A percentile compares a stretch with the other conserved stretches of the same genome.
Evolutionary conservation across 2,888 invertebrate species (phyloP).

Genomic region (Xestia rhomboidea): DNA sequence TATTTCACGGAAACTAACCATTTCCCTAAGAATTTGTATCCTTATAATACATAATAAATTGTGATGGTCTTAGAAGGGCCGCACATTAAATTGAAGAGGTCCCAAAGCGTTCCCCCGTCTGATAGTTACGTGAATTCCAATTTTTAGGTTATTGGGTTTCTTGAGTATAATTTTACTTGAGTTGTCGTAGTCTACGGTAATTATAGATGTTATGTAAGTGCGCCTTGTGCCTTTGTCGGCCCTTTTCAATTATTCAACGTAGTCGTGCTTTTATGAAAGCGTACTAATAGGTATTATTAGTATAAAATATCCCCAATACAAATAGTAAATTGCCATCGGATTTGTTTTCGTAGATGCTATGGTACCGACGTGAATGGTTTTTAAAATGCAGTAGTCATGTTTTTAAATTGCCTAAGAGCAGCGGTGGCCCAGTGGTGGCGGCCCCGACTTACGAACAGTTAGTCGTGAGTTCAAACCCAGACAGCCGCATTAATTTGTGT

Average conservation of each 20-base stretch:
- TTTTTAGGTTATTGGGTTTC: constrained; percentile 43
- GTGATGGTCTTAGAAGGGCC: constrained; percentile 66
- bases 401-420: constrained; percentile 12
- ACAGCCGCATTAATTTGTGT: too few relatives aligned
- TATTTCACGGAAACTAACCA: constrained; percentile 67
- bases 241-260: constrained; percentile 21
- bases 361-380: not conserved
- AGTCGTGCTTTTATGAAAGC: not conserved
- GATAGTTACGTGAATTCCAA: constrained; percentile 49
- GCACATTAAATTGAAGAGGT: constrained; percentile 61
- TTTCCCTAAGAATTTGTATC: constrained; percentile 71
- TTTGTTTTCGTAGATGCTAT: not conserved
- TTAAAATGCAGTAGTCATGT: not conserved
- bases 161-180: constrained; percentile 43
- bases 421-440: too few relatives aligned
- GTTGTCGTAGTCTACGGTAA: constrained; percentile 27
- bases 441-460: too few relatives aligned
- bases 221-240: not conserved
- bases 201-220: constrained; percentile 18
- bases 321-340: not conserved
- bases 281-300: constrained; percentile 1
- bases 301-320: not conserved
- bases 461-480: too few relatives aligned
- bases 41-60: constrained; percentile 65
- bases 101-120: constrained; percentile 36